These are phyloP conservation scores for Drosophila prostipennis DNA, from an alignment of 2,888 invertebrate genomes.

Conservation along the genomic window DNA sequence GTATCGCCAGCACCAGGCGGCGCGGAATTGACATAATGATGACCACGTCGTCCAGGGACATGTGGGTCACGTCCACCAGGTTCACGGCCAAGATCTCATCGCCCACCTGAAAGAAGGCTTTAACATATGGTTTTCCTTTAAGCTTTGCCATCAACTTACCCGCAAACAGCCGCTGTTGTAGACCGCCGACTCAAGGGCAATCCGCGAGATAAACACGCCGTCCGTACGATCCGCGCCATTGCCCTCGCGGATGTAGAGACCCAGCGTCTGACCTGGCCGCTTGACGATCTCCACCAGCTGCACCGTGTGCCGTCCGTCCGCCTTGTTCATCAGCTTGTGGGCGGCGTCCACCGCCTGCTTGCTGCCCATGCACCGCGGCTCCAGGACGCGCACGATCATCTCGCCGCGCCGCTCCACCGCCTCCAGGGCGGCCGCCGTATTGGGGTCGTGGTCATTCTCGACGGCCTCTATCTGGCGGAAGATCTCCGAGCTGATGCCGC, in stretches of 20 bases:
- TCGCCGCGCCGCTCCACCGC: constrained; percentile 96
- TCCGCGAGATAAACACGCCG: constrained; percentile 98
- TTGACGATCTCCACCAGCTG: constrained; percentile 99
- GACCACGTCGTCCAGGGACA: constrained; percentile 99
- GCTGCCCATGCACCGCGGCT: constrained; percentile 94
- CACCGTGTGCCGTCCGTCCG: constrained; percentile 89
- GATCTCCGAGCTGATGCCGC: constrained; percentile 97
- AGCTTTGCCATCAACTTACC: constrained; percentile 82
- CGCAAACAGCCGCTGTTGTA: constrained; percentile 98
- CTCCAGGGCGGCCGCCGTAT: constrained; percentile 96
- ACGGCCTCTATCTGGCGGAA: constrained; percentile 98
- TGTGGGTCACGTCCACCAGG: constrained; percentile 97
- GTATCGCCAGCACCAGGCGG: constrained; percentile 95
- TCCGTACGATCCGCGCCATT: constrained; percentile 97
- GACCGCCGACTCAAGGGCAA: constrained; percentile 97
- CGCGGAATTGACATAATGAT: constrained; percentile 99
- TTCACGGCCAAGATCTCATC: constrained; percentile 99
- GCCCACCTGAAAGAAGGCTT: constrained; percentile 89
- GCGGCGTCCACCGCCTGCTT: constrained; percentile 94
- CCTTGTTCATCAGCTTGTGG: constrained; percentile 90
- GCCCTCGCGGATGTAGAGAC: constrained; percentile 99
- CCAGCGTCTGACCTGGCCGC: constrained; percentile 98
- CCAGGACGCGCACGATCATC: constrained; percentile 97
- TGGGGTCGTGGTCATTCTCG: constrained; percentile 97
- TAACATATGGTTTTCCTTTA: no score